Conservation (phyloP, 1,140 invertebrate genomes). For the Ceratoteleas bidentatus region DNA sequence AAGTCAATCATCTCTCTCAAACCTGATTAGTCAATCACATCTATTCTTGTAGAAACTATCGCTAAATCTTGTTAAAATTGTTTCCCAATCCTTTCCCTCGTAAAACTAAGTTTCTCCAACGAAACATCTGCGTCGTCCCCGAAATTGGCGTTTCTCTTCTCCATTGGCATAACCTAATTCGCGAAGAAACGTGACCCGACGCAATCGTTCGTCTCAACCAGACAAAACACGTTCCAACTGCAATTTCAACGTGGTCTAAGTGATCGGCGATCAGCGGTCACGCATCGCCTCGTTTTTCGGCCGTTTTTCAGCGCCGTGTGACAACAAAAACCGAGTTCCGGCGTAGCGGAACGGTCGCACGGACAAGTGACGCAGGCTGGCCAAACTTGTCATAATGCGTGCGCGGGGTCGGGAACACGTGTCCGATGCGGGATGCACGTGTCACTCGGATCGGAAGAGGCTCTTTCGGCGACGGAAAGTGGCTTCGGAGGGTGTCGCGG, state of each 20-base stretch:
- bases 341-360: slow-evolving; percentile 57
- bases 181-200: slow-evolving; percentile 24
- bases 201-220: slow-evolving; percentile 25
- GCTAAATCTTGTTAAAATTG: no score
- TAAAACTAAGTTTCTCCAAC: no score
- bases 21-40: no score
- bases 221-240: slow-evolving; percentile 25
- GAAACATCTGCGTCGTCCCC: no score
- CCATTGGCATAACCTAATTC: slow-evolving; percentile 27
- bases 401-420: slow-evolving; percentile 64
- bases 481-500: slow-evolving; percentile 24
- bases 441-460: slow-evolving; percentile 70
- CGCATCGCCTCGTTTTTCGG: slow-evolving; percentile 10
- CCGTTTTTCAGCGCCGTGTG: neutral
- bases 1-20: no score
- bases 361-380: slow-evolving; percentile 47
- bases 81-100: no score
- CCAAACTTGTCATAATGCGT: slow-evolving; percentile 50
- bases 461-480: slow-evolving; percentile 61
- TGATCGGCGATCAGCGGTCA: slow-evolving; percentile 33
- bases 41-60: no score
- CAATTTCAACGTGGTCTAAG: slow-evolving; percentile 21
- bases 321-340: slow-evolving; percentile 35
- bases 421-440: slow-evolving; percentile 74
- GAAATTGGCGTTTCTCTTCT: slow-evolving; percentile 40